phyloP scores from a whole-genome alignment of 2,888 invertebrate genomes.

The Zaprionus lineosus region DNA sequence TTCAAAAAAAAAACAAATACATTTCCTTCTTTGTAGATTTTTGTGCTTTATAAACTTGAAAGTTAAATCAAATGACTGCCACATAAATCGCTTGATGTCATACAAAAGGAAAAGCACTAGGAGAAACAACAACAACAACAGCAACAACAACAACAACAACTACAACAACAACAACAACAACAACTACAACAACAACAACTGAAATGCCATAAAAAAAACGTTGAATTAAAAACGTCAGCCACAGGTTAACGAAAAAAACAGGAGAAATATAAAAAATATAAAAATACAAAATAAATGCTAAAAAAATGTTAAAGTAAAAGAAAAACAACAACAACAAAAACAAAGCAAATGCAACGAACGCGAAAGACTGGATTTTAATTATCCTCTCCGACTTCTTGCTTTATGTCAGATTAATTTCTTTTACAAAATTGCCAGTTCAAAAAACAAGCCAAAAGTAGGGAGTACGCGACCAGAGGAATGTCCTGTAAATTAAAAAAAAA shows the following conservation, averaged over 20 bases:
- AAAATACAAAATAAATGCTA: no score
- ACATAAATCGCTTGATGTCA: constrained; percentile 10
- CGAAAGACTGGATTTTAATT: neutral
- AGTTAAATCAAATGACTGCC: constrained; percentile 3
- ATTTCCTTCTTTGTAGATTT: neutral
- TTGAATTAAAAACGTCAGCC: constrained; percentile 16
- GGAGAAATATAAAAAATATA: no score
- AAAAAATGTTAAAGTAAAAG: constrained; percentile 26
- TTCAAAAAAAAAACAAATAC: neutral
- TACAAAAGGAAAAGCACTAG: neutral
- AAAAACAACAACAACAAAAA: constrained; percentile 12
- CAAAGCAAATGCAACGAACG: constrained; percentile 14
- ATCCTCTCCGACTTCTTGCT: neutral
- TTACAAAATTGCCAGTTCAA: constrained; percentile 11
- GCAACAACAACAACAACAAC: neutral
- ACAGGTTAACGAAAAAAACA: constrained; percentile 17
- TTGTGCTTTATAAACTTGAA: constrained; percentile 1
- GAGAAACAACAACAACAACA: neutral
- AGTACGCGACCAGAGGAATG: neutral
- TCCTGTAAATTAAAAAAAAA: neutral
- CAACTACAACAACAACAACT: neutral
- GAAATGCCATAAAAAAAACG: constrained; percentile 19
- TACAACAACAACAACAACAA: neutral
- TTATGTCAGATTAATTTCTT: constrained; percentile 18
- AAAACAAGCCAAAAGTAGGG: neutral